These are phyloP conservation scores for Pseudomyrmex flavicornis DNA, from an alignment of 1,140 invertebrate species.

Conservation along the genomic window DNA sequence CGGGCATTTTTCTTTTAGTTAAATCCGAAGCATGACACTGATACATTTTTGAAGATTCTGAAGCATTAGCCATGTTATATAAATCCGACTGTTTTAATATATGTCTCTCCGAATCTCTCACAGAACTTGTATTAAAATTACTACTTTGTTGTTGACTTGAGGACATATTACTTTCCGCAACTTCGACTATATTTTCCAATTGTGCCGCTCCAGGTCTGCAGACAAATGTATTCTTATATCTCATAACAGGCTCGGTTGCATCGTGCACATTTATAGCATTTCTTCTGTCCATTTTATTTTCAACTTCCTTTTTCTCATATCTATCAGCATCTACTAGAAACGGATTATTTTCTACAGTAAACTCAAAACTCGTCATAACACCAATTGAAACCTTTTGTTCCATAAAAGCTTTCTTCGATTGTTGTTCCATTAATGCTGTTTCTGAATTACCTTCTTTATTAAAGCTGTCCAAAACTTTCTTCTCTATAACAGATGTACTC, in stretches of 20 bases:
- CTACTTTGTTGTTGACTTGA: conserved; percentile 78
- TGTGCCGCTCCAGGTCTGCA: conserved; percentile 67
- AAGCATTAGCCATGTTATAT: conserved; percentile 6
- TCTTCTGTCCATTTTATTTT: conserved; percentile 75
- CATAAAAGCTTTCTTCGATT: conserved; percentile 73
- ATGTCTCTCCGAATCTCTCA: conserved; percentile 62
- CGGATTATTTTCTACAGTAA: conserved; percentile 85
- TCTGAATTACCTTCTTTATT: conserved; percentile 49
- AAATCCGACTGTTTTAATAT: conserved; percentile 9
- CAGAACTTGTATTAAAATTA: conserved; percentile 67
- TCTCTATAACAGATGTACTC: conserved; percentile 16
- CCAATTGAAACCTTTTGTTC: conserved; percentile 89
- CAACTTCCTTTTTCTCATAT: conserved; percentile 82
- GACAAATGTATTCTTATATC: conserved; percentile 75
- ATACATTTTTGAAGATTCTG: conserved; percentile 34
- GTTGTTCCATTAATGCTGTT: conserved; percentile 56
- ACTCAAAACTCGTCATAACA: conserved; percentile 90
- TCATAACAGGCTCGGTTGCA: conserved; percentile 76
- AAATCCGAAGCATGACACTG: neutral
- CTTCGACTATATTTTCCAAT: conserved; percentile 83
- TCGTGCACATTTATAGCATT: conserved; percentile 76
- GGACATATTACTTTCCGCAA: conserved; percentile 81
- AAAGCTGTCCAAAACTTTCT: neutral
- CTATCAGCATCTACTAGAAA: conserved; percentile 74
- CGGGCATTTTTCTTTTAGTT: neutral